Base-by-base conservation (phyloP, 1,140 invertebrate species). In the Leptonema lineaticorne region DNA sequence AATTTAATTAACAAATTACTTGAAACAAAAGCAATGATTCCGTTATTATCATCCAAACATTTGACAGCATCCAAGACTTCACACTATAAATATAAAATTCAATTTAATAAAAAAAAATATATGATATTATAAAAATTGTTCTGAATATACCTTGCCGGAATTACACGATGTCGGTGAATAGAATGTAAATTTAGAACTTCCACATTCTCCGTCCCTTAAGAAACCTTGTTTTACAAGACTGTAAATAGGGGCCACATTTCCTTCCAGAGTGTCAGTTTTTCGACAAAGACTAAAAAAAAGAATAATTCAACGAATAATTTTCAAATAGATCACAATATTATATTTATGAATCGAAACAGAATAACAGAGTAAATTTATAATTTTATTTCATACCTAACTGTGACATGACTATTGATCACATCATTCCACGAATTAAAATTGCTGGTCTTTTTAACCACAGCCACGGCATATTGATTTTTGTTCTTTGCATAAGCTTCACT, bases 21-120 rank as follows among this genome's bases (percentile, higher is more conserved):
- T 18, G 79, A 80, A 1, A 81, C 78, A 73, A 81, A 81, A 2
- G 78, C 80, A 1, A 81, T 76, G 59, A 81, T 78, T 9, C 74
- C 78, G 3, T 73, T 74, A 33, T 78, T 70, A 11, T 79, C 78
- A 66, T 78, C 73, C 6, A 81, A 69, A 46, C 80, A 81, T 60
- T 76, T 76, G 22, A 75, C 58, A 1, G 78, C 75, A 18, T 71
- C 76, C 16, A 67, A 56, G 79, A 22, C n/a, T 53, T 53, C 50
- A 53, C 50, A 53, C 20, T 53, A 24, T 53, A 22, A 53, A 53
- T 24, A 53, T 18, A 53, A 53, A 18, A 53, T 53, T 27, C 16
- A n/a, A n/a, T n/a, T n/a, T 9, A 41, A 41, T 41, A 41, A 2
- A 41, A 14, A 4, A 41, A 41, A 41, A 16, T 41, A 41, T 41